Base-by-base conservation (phyloP, 2,888 invertebrate genomes). In the Saturnia pavonia region DNA sequence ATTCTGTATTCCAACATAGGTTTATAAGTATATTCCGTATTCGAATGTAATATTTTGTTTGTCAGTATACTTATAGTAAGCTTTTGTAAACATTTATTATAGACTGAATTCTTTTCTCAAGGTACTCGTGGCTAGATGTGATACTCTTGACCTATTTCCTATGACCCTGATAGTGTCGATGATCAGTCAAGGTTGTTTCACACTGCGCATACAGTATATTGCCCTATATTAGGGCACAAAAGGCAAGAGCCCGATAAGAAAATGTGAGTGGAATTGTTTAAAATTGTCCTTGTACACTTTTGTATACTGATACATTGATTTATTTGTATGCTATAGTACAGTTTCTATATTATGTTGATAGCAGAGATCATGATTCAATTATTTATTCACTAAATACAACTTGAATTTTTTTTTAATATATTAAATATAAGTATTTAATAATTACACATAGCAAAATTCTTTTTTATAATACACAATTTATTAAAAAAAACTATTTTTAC, bases 61-160 rank as follows among this genome's bases (percentile, higher is more conserved):
- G n/a, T 7, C 51, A n/a, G 45, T 4, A 45, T 34, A 48, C 27
- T 54, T 51, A 22, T 25, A 48, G 6, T 48, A 57, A 22, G 25
- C 22, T 48, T 22, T 19, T 8, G n/a, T 63, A 14, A 34, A 12
- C 60, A 3, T 27, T 34, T n/a, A 34, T 25, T 67, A 16, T 22
- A 16, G 19, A 14, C 19, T 51, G 34, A 51, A 27, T 34, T 14
- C 8, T 22, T 51, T 42, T 54, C 34, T 70, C 66, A 66, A 57
- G 57, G 22, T 14, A 67, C 66, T 68, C 60, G 68, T 68, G 45
- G 68, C 40, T 63, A 27, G 48, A 66, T 63, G 75, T n/a, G n/a
- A 71, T 69, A 69, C 73, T 74, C 77, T 77, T 78, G 77, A 43
- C 76, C 75, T 72, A 40, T 71, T 76, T 76, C 14, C 27, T 54